Base-by-base conservation (phyloP, 2,888 invertebrate genomes). In the Notocelia uddmanniana region DNA sequence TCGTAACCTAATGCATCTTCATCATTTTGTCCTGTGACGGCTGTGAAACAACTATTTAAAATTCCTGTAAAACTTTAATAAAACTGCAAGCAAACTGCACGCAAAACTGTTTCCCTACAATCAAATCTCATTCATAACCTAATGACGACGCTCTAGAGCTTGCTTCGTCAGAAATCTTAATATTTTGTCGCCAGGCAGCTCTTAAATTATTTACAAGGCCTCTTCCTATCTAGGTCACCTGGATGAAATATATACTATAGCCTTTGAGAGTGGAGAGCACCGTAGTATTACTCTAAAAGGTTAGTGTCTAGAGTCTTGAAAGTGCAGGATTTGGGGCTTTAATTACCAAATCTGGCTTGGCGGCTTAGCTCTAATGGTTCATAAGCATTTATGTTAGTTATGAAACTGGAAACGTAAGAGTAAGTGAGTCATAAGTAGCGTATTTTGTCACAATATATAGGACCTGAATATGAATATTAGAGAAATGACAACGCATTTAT, bases 161-260 rank as follows among this genome's bases (percentile, higher is more conserved):
- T 54, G 54, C 54, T 19, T 54, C 37, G 41, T 18, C 21, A 34
- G 45, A 62, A 41, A 62, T 26, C 62, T 63, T 69, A 55, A 69
- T 62, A 69, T 63, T 69, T 69, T 55, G 62, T 55, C 41, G 55
- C 62, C 45, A 11, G 15, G 21, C 34, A 45, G 69, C 48, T 60
- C 31, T 48, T 69, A 55, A 62, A 13, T 69, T 63, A 69, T 69
- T 69, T 62, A 63, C 69, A 26, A 41, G 60, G 55, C 45, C 55
- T 52, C 55, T 73, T 67, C 41, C 68, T 79, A 77, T 79, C 77
- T 80, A 78, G 76, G 78, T 79, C 79, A 79, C 74, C 74, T 76
- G 72, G 73, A 74, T 74, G 74, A 75, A 73, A 75, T 73, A 75
- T 73, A 75, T 73, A 64, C 59, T 67, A 59, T 54, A 69, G 70